Base-by-base conservation (phyloP, 2,797 vertebrate species). In the Oreochromis grahami region DNA sequence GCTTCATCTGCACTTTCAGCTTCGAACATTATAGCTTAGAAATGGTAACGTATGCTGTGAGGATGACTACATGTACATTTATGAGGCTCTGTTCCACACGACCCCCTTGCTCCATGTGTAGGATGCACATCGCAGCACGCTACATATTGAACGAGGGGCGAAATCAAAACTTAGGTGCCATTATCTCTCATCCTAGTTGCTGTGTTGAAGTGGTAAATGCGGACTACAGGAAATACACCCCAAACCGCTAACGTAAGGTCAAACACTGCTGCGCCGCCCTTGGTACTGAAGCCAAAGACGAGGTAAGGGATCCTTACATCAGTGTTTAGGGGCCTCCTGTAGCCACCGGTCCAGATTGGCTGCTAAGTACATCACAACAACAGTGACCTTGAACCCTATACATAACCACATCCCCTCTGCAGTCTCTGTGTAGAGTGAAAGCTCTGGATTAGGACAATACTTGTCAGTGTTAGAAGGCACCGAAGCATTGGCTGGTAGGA, bases 381-480 rank as follows among this genome's bases (percentile, higher is more conserved):
- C 84, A 83, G 63, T 85, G 87, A 92, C 34, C 87, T 70, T 87
- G 81, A 93, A 89, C 84, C 90, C 86, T 77, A 70, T 86, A 89
- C 88, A 81, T 87, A 91, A 88, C 85, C 85, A 89, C 86, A 84
- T 92, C 83, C 90, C 81, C 83, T 88, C 89, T 88, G 90, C 88
- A 93, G 90, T 92, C 89, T 91, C 90, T 88, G 86, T 79, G 84
- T 88, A 77, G 88, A 94, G 92, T 94, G 91, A 91, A 95, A 95
- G 92, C 95, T 95, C 95, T 92, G 94, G 93, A 94, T 94, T 89
- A 89, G 94, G 93, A 95, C 93, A 96, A 95, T 95, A 96, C 95
- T 95, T 94, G 94, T 95, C 94, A 96, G 96, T 95, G 95, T 95
- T 95, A 93, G 90, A 96, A 96, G 96, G 96, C 96, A 96, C 95